Conservation (phyloP, 2,113 vertebrate species). For the Zosterops japonicus region DNA sequence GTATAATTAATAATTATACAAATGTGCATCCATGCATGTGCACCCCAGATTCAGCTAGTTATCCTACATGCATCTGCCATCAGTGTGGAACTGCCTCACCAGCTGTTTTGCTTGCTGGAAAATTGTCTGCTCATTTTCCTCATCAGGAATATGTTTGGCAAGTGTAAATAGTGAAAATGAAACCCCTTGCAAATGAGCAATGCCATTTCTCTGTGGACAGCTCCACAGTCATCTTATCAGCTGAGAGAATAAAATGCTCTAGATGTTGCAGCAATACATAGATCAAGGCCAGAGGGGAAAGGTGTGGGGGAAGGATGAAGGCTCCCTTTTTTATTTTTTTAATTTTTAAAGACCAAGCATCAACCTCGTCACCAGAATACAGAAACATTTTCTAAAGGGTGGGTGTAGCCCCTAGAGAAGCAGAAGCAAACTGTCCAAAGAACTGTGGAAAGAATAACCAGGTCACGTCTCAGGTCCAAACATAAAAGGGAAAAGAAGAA, state of each 20-base stretch:
- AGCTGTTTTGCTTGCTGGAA: not conserved
- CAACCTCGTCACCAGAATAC: not conserved
- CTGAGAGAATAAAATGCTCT: not conserved
- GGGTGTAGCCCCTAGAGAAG: not conserved
- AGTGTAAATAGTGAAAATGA: not conserved
- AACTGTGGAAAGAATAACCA: not conserved
- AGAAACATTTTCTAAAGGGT: not conserved
- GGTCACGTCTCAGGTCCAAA: not conserved
- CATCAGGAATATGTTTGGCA: not conserved
- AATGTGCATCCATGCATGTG: not conserved
- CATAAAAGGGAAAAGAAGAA: not conserved
- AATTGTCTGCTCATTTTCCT: not conserved
- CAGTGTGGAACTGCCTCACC: not conserved
- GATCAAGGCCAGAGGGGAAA: not conserved
- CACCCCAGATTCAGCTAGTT: not conserved
- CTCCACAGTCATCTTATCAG: not conserved
- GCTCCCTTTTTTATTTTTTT: not conserved
- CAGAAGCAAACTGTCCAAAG: not conserved
- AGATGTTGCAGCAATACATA: not conserved
- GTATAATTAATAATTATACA: not conserved
- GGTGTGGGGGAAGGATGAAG: not conserved
- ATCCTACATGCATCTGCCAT: not conserved
- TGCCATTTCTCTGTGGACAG: not conserved
- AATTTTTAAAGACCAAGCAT: not conserved
- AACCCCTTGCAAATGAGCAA: not conserved